Base-by-base conservation (phyloP, 2,888 invertebrate species). In the Rhodophaea formosa region DNA sequence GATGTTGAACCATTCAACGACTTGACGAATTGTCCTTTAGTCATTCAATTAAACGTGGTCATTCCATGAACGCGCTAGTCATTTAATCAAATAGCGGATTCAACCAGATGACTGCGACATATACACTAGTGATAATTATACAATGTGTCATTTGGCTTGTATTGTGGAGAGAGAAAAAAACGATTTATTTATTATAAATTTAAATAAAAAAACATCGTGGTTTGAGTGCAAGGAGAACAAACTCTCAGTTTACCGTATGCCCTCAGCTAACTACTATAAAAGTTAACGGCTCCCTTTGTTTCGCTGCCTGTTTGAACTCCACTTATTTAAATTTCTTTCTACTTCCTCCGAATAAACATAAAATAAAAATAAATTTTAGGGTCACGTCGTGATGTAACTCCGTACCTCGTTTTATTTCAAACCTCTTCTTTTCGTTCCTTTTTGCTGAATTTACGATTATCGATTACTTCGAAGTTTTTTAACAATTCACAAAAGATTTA, bases 261-360 rank as follows among this genome's bases (percentile, higher is more conserved):
- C 35, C 23, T 47, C 12, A 16, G 46, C 39, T 53, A 57, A 66
- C 62, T 58, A 64, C 69, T 67, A 65, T 72, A 67, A 70, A 74
- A 73, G 58, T 70, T 74, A 66, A 73, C 66, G 63, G 63, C 53
- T 59, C 63, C 61, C 60, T 59, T 61, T 45, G 55, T 65, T 66
- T 61, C 56, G 61, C 29, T n/a, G 43, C 45, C 17, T 35, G 23
- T 47, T 49, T 43, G 30, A 55, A 29, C 53, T 45, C 45, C 43
- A 43, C 44, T 56, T 43, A 53, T 52, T 58, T 59, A 56, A 61
- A 53, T 39, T 51, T 56, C 56, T 56, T 56, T 47, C 39, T 39
- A 54, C 43, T 54, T 54, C 44, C 53, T 12, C 44, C 15, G 30
- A 39, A 49, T 49, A 30, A 49, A 51, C 35, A 51, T 51, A 51